Conservation (phyloP, 2,797 vertebrate genomes). For the Gymnopithys bicolor region DNA sequence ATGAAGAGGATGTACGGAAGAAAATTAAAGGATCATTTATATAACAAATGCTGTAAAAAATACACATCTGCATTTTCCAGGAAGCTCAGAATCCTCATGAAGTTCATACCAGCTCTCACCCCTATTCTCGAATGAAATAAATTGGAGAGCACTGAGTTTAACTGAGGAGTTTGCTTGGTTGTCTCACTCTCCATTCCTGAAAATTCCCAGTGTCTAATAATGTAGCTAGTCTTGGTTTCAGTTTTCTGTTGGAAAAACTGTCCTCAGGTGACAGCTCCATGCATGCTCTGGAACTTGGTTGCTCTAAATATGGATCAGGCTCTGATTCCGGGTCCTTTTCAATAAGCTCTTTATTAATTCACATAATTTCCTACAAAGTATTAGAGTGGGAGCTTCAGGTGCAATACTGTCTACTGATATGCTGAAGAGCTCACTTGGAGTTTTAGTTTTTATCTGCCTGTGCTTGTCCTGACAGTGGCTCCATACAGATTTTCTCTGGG, state of each 20-base stretch:
- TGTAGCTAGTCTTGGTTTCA: not conserved
- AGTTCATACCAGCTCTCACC: not conserved
- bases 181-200: not conserved
- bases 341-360: slow-evolving; percentile 15
- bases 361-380: not conserved
- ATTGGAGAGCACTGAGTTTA: not conserved
- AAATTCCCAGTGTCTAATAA: not conserved
- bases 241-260: not conserved
- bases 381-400: not conserved
- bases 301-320: not conserved
- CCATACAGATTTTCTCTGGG: not conserved
- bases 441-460: not conserved
- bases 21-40: not conserved
- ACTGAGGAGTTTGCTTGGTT: not conserved
- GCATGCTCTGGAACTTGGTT: not conserved
- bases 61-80: not conserved
- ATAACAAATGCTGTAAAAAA: not conserved
- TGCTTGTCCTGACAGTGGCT: not conserved
- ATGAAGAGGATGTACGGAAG: not conserved
- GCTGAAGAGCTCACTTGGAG: not conserved
- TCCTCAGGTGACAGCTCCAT: slow-evolving; percentile 13
- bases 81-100: not conserved
- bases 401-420: not conserved
- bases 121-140: not conserved
- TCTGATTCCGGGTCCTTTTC: slow-evolving; percentile 9